Percentiles rank a stretch among this genome's conserved stretches.
phyloP scores from a whole-genome alignment of 2,888 invertebrate species.

The Lapara coniferarum region DNA sequence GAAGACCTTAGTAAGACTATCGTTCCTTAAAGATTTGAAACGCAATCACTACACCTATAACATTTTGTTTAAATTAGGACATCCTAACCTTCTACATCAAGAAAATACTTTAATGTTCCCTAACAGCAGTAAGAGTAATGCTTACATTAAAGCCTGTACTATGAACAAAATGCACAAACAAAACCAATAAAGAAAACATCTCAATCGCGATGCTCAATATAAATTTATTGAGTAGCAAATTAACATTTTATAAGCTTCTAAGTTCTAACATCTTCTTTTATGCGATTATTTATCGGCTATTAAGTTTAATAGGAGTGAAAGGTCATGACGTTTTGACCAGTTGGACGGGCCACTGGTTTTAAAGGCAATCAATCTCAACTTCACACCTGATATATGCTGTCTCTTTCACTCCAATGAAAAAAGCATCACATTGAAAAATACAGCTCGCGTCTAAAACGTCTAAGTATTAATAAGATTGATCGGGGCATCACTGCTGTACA shows the following conservation, averaged over 20 bases:
- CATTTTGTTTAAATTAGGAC: too few species aligned
- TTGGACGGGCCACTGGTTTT: slow-evolving; percentile 10
- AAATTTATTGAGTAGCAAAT: slow-evolving; percentile 23
- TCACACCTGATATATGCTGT: background rate
- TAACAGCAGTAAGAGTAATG: too few species aligned
- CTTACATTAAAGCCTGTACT: background rate
- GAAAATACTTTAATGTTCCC: too few species aligned
- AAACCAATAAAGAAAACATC: slow-evolving; percentile 16
- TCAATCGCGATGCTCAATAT: background rate
- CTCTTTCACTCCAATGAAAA: slow-evolving; percentile 13
- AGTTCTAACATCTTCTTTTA: slow-evolving; percentile 26
- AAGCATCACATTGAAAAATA: background rate
- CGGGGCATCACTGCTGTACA: too few species aligned
- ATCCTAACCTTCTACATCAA: too few species aligned
- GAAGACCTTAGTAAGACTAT: too few species aligned
- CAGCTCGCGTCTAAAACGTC: background rate
- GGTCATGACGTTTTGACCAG: slow-evolving; percentile 19
- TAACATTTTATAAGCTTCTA: slow-evolving; percentile 24
- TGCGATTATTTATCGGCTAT: slow-evolving; percentile 25
- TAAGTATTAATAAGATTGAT: too few species aligned
- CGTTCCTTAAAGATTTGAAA: too few species aligned
- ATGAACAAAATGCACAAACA: background rate
- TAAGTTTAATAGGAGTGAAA: slow-evolving; percentile 29
- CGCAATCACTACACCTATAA: too few species aligned
- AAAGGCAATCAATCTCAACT: slow-evolving; percentile 6